These are phyloP conservation scores for Drosophila orena DNA, from an alignment of 1,140 invertebrate genomes.

Conservation along the genomic window DNA sequence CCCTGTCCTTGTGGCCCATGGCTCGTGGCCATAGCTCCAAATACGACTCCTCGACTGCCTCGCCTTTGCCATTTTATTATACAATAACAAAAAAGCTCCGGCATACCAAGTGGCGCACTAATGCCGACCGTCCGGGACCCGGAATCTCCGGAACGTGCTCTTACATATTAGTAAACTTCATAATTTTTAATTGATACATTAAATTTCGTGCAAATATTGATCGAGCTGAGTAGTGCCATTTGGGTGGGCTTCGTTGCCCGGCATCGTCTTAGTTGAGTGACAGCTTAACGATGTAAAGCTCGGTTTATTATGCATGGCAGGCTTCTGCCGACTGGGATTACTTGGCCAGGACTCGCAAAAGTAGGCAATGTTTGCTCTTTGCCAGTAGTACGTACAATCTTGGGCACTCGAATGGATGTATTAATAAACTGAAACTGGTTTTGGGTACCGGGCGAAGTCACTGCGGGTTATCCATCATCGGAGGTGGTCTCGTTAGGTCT, in stretches of 20 bases:
- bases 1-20: conserved; percentile 12
- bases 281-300: conserved; percentile 79
- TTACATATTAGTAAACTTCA: conserved; percentile 85
- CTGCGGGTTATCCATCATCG: background rate
- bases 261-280: conserved; percentile 65
- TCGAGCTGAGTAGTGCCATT: conserved; percentile 33
- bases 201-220: conserved; percentile 82
- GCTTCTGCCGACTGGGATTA: conserved; percentile 57
- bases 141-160: conserved; percentile 74
- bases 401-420: conserved; percentile 25
- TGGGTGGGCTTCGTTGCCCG: background rate
- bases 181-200: conserved; percentile 85
- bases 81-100: conserved; percentile 71
- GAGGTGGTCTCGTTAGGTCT: background rate
- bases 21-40: background rate
- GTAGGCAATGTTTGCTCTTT: conserved; percentile 43
- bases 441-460: background rate
- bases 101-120: conserved; percentile 75
- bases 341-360: conserved; percentile 20
- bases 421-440: conserved; percentile 38
- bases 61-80: conserved; percentile 71
- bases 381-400: background rate
- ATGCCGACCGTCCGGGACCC: conserved; percentile 43
- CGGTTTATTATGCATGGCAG: conserved; percentile 76
- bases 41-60: background rate